These are phyloP conservation scores for Drosophila takahashii DNA, from an alignment of 1,140 invertebrate genomes.

Conservation along the genomic window DNA sequence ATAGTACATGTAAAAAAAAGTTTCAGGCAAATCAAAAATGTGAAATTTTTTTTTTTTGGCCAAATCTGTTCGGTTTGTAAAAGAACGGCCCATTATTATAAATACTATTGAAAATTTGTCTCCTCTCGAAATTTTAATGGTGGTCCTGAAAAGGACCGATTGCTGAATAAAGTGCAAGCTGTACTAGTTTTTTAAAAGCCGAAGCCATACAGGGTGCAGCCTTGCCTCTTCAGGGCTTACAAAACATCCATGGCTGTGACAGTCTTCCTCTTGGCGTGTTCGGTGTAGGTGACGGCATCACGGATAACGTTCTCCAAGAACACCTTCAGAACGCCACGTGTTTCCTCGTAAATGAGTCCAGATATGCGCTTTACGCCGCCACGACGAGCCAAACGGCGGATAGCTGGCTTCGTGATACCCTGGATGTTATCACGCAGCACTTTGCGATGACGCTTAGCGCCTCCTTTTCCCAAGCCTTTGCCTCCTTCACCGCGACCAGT, in stretches of 20 bases:
- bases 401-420: conserved; percentile 87
- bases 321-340: background rate
- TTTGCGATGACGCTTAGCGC: conserved; percentile 89
- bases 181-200: background rate
- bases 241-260: background rate
- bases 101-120: too few species aligned
- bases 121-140: too few species aligned
- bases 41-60: too few species aligned
- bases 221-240: background rate
- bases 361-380: too few species aligned
- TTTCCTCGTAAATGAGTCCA: too few species aligned
- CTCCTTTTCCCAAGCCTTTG: conserved; percentile 89
- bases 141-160: background rate
- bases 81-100: too few species aligned
- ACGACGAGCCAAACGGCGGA: conserved; percentile 88
- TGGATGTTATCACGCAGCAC: conserved; percentile 90
- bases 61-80: too few species aligned
- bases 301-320: conserved; percentile 9
- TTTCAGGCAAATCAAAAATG: too few species aligned
- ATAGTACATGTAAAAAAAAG: too few species aligned
- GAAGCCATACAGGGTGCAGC: background rate
- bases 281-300: conserved; percentile 13
- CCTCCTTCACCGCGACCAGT: conserved; percentile 89
- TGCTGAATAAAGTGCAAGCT: background rate
- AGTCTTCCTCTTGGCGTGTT: background rate